These are phyloP conservation scores for Drosophila sturtevanti DNA, from an alignment of 1,140 invertebrate species.

Conservation along the genomic window DNA sequence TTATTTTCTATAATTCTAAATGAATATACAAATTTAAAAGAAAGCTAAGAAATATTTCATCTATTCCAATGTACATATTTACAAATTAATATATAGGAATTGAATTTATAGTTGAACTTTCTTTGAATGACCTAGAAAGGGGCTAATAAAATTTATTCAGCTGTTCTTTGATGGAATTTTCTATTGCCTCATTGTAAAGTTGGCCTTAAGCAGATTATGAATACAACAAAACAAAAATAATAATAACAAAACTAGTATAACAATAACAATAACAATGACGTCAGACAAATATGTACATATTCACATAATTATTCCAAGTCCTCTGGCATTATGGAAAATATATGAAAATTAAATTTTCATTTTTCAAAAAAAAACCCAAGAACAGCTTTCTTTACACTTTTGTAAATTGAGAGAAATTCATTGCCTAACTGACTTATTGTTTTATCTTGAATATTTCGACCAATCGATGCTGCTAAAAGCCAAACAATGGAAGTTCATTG, in stretches of 20 bases:
- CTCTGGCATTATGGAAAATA: background rate
- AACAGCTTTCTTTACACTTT: conserved; percentile 41
- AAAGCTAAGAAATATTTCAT: too few relatives aligned
- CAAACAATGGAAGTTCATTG: conserved; percentile 72
- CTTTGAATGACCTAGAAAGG: background rate
- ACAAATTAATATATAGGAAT: too few relatives aligned
- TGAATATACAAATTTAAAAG: too few relatives aligned
- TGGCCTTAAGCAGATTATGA: conserved; percentile 13
- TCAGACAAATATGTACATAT: conserved; percentile 26
- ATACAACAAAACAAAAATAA: background rate
- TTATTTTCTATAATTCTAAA: too few relatives aligned
- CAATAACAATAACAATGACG: background rate
- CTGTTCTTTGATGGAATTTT: conserved; percentile 12
- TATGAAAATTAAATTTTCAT: conserved; percentile 41
- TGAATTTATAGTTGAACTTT: too few relatives aligned
- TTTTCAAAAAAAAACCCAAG: conserved; percentile 32
- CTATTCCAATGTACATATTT: too few relatives aligned
- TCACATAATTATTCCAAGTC: conserved; percentile 32
- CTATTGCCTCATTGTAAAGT: background rate
- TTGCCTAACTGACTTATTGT: conserved; percentile 65
- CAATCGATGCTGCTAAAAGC: conserved; percentile 73
- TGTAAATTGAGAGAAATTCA: conserved; percentile 32
- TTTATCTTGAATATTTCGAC: conserved; percentile 69
- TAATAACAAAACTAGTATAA: background rate
- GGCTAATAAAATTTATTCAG: conserved; percentile 19